Evolutionary conservation across 1,140 invertebrate genomes (phyloP).

Genomic region (Drosophila serrata): DNA sequence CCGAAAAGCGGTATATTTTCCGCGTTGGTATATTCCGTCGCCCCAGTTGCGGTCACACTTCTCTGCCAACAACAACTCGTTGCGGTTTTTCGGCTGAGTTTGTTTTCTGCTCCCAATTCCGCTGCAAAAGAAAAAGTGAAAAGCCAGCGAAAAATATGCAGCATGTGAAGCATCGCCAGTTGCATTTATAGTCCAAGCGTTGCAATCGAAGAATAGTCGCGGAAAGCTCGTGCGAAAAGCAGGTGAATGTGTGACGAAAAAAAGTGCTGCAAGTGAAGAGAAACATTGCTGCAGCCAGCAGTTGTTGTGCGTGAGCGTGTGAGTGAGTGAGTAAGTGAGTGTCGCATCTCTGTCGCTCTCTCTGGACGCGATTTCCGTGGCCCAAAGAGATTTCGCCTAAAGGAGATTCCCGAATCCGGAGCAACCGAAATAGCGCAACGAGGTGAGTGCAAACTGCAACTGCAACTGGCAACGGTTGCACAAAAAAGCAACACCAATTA

Average conservation of each 20-base stretch:
- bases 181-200: slow-evolving; percentile 20
- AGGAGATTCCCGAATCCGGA: slow-evolving; percentile 28
- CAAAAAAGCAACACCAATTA: slow-evolving; percentile 30
- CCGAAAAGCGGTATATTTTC: background rate
- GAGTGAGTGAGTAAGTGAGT: slow-evolving; percentile 22
- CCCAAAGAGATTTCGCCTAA: slow-evolving; percentile 24
- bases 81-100: slow-evolving; percentile 33
- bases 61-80: slow-evolving; percentile 31
- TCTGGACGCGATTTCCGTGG: slow-evolving; percentile 34
- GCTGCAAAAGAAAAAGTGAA: slow-evolving; percentile 67
- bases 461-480: slow-evolving; percentile 13
- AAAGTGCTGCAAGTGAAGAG: slow-evolving; percentile 34
- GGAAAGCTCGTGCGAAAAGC: slow-evolving; percentile 14
- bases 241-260: slow-evolving; percentile 24
- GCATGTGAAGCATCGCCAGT: slow-evolving; percentile 16
- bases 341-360: slow-evolving; percentile 27
- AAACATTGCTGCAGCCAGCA: slow-evolving; percentile 30
- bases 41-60: slow-evolving; percentile 48
- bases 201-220: background rate
- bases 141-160: slow-evolving; percentile 30
- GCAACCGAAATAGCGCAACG: slow-evolving; percentile 18
- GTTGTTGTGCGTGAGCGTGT: slow-evolving; percentile 11
- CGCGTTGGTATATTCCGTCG: background rate
- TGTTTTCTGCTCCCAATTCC: slow-evolving; percentile 62
- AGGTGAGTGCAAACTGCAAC: slow-evolving; percentile 42